Evolutionary conservation across 2,797 vertebrate genomes (phyloP), one percentile per base, ranked within the genome.

Genomic region (Anguilla anguilla): DNA sequence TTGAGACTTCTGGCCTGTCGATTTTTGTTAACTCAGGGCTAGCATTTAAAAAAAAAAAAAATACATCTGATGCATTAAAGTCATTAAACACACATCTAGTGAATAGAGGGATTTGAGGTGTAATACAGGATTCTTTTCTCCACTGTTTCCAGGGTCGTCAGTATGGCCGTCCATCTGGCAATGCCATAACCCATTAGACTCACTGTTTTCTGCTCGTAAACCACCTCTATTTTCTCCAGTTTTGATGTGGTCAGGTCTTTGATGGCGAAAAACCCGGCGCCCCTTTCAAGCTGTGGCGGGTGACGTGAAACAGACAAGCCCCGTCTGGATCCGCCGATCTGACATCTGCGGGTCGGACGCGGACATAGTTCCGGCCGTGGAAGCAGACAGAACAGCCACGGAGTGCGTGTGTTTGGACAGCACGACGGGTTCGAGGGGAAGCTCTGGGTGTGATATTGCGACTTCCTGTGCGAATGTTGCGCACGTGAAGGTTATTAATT

Each of bases 221-320:
- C 39, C 51, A 57, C 51, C n/a, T 59, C 39, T 64, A 28, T 28
- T 72, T 55, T 13, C 77, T 46, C 10, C 31, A 85, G 84, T 61
- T 43, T 67, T 57, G 84, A 85, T 67, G 84, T 85, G 84, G 84
- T 64, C n/a, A 43, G 51, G 59, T 39, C 87, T 74, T 87, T 77
- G 19, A 35, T 72, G 64, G 31, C 67, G 35, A 72, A 84, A 59
- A 82, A 64, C 35, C 55, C 51, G 10, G 49, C 17, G 19, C 49
- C 59, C 35, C 64, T 74, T 69, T 25, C 31, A 61, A 53, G 86
- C n/a, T 69, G 53, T 22, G 43, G 5, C 51, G 59, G 57, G 61
- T 83, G 86, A 86, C 55, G 43, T 83, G 57, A 67, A 83, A 67
- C 17, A 87, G 46, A 35, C 39, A 22, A 46, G 39, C 6, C 10